A percentile compares a stretch with the other conserved stretches of the same genome.
Evolutionary conservation across 2,888 invertebrate species (phyloP).

Genomic region (Ophion obscuratus): DNA sequence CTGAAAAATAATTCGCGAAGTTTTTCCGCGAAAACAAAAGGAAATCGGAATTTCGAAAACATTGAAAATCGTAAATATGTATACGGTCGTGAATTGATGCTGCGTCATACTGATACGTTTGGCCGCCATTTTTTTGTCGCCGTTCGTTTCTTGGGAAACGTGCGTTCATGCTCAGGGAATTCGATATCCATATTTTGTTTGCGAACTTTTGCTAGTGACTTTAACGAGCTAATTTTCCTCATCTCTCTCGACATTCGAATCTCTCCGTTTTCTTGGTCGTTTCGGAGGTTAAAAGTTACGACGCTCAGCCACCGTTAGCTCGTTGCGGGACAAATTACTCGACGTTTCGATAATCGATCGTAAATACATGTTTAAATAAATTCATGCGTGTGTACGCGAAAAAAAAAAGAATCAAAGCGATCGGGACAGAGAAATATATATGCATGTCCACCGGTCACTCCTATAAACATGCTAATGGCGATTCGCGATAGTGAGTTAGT

Average conservation of each 20-base stretch:
- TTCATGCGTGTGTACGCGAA: conserved; percentile 50
- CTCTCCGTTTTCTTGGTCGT: neutral
- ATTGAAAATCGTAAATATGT: no score
- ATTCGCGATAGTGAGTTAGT: conserved; percentile 79
- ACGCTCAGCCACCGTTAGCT: neutral
- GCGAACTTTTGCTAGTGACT: neutral
- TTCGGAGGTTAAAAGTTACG: neutral
- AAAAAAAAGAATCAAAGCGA: conserved; percentile 32
- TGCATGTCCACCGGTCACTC: conserved; percentile 75
- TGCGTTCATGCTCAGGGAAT: no score
- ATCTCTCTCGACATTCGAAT: neutral
- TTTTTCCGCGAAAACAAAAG: no score
- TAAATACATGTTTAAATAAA: conserved; percentile 69
- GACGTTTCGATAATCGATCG: conserved; percentile 75
- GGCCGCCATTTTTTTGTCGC: no score
- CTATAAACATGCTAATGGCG: conserved; percentile 80
- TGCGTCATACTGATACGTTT: no score
- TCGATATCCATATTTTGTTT: neutral
- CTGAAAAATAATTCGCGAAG: no score
- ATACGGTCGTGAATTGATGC: no score
- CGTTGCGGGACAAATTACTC: conserved; percentile 11
- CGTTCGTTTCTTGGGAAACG: no score
- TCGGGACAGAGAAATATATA: conserved; percentile 14
- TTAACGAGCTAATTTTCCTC: neutral
- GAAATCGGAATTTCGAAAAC: no score